Base-by-base conservation (phyloP, 1,140 invertebrate genomes). In the Carposina sasakii region DNA sequence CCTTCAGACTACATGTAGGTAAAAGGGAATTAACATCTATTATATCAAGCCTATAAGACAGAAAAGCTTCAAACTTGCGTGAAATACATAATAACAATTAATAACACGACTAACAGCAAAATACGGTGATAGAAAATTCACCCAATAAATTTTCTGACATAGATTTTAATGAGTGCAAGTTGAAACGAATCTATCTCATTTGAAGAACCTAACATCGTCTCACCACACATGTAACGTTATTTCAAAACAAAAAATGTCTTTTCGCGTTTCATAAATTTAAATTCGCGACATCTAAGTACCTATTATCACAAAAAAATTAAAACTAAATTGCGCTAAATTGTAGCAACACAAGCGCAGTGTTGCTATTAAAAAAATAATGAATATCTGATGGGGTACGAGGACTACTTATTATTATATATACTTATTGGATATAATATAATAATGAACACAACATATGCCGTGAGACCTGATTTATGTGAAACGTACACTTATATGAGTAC, bases 151-250 rank as follows among this genome's bases (percentile, higher is more conserved):
- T n/a, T n/a, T n/a, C n/a, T n/a, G n/a, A n/a, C n/a, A n/a, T n/a
- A 42, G 10, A 16, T 46, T 45, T 49, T 28, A 28, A 24, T 26
- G 47, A 21, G 48, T 55, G 64, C 69, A 79, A 75, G 67, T 63
- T 63, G 67, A 75, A 78, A 71, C 60, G 36, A 64, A 60, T 63
- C 64, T 62, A 71, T 69, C 66, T 73, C n/a, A n/a, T 71, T 67
- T 39, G 54, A 65, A 71, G 58, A 68, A 68, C 68, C 76, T 78
- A 76, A 76, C 74, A 72, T 79, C 76, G 79, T 83, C 79, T 83
- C 79, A 83, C 79, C 79, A 83, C 79, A 83, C 79, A 83, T 83
- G 79, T 83, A 83, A 81, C 79, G 72, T 81, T 77, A 60, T 65
- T 30, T 65, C 47, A 48, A 31, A 64, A 63, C 52, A 16, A 50